Evolutionary conservation across 2,797 vertebrate species (phyloP), one percentile per base, ranked within the genome.

Genomic region (Karalla daura): DNA sequence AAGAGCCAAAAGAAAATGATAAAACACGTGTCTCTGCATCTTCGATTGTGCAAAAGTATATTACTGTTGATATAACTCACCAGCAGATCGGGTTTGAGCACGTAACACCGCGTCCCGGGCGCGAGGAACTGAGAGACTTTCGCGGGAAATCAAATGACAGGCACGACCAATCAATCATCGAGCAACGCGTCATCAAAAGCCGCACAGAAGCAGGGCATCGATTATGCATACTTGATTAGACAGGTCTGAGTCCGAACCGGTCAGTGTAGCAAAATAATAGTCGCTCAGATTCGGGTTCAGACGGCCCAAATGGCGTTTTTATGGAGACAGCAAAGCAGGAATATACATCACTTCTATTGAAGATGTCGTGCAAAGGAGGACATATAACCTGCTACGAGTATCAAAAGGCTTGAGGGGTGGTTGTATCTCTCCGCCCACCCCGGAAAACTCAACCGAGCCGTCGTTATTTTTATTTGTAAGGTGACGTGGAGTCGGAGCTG

Each of bases 401-500:
- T 50, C 17, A 45, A 53, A 58, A 72, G 10, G 14, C 41, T 5
- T 20, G 36, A 27, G 50, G 73, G 60, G 62, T 80, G 13, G 70
- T 66, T 35, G 41, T 18, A 24, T 81, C 43, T 84, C 63, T 78
- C 90, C 93, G 87, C 91, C 92, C 88, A 90, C 77, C 74, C 92
- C 91, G 91, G 94, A 93, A 93, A 86, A 91, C 67, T 81, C 76
- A 24, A 21, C 3, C 13, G 60, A 81, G 41, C 49, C 76, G 78
- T 85, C 76, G 63, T 70, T 89, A 84, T 93, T 89, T 91, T 87
- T 88, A 79, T 88, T 88, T 88, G 70, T 83, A 64, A 85, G 92
- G 86, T 94, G 93, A 94, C 93, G 93, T 94, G 94, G 92, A 91
- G 85, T 80, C 81, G 45, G 36, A 63, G 20, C 33, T 35, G 54